Percentiles rank a stretch among this genome's conserved stretches.
phyloP scores from a whole-genome alignment of 2,888 invertebrate species.

The Trachelus iudaicus region DNA sequence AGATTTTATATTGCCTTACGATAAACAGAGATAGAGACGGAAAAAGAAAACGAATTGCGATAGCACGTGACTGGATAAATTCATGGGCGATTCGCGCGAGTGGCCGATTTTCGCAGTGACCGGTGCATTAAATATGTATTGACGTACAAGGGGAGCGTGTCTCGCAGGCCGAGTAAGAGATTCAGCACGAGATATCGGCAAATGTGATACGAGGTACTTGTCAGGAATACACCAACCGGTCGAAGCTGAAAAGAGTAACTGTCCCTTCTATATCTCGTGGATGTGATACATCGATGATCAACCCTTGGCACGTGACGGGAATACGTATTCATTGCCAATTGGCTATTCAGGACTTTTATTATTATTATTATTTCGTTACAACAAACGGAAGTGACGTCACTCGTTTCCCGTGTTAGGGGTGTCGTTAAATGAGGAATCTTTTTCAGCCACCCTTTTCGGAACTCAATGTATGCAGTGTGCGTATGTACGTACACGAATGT shows the following conservation, averaged over 20 bases:
- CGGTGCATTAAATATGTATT: constrained; percentile 31
- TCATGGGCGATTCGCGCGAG: constrained; percentile 1
- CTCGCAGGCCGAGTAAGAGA: constrained; percentile 11
- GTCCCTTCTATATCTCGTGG: constrained; percentile 6
- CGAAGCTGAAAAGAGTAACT: constrained; percentile 15
- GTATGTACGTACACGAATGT: too few species aligned
- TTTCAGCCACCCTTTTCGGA: too few species aligned
- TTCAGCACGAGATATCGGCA: background rate
- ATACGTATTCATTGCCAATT: constrained; percentile 19
- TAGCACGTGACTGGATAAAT: background rate
- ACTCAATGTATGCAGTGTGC: too few species aligned
- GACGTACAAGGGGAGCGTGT: constrained; percentile 10
- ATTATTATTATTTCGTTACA: background rate
- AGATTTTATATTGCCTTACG: background rate
- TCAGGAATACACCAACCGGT: constrained; percentile 25
- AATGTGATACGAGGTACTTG: constrained; percentile 3
- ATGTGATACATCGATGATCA: constrained; percentile 24
- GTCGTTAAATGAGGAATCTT: too few species aligned
- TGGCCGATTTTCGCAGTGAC: constrained; percentile 28
- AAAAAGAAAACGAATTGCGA: background rate
- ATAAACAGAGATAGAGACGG: background rate
- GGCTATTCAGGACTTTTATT: constrained; percentile 1
- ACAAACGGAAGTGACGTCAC: background rate
- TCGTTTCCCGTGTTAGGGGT: background rate
- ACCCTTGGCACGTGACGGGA: constrained; percentile 29